Base-by-base conservation (phyloP, 2,888 invertebrate genomes). In the Apoda limacodes region DNA sequence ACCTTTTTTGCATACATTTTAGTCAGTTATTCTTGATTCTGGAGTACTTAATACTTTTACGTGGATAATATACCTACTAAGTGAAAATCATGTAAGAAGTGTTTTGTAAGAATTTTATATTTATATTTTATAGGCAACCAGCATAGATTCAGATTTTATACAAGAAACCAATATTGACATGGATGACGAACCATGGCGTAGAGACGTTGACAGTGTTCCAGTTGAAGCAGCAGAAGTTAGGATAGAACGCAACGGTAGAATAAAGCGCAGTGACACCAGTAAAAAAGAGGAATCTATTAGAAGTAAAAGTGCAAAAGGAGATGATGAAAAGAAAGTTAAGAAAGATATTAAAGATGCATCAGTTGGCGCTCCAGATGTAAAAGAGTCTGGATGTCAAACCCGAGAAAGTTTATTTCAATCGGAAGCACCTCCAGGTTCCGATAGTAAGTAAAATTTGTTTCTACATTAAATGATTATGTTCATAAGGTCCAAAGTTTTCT, bases 391-490 rank as follows among this genome's bases (percentile, higher is more conserved):
- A 0, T 93, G 93, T 58, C 93, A 93, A 60, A 93, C 93, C 1
- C 83, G 93, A 45, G 93, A 91, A 60, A 90, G 90, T 51, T 67
- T 91, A 17, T 89, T 90, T 54, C 74, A 78, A 30, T 49, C 64
- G 0, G 78, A 72, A 25, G 56, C 70, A 2, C 61, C 74, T 0
- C 60, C 63, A 1, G 75, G 78, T 48, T 76, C 78, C 30, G 72
- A 76, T 45, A 75, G 78, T 68, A 49, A 61, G 61, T 7, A 17
- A 17, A 17, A 5, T 7, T 17, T n/a, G n/a, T n/a, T n/a, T n/a
- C n/a, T n/a, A n/a, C n/a, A n/a, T n/a, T n/a, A n/a, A n/a, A n/a
- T n/a, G n/a, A n/a, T n/a, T n/a, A n/a, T n/a, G n/a, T n/a, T n/a
- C n/a, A n/a, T n/a, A n/a, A n/a, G n/a, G n/a, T n/a, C n/a, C n/a